Evolutionary conservation across 2,797 vertebrate species (phyloP).

Genomic region (Anomalospiza imberbis): DNA sequence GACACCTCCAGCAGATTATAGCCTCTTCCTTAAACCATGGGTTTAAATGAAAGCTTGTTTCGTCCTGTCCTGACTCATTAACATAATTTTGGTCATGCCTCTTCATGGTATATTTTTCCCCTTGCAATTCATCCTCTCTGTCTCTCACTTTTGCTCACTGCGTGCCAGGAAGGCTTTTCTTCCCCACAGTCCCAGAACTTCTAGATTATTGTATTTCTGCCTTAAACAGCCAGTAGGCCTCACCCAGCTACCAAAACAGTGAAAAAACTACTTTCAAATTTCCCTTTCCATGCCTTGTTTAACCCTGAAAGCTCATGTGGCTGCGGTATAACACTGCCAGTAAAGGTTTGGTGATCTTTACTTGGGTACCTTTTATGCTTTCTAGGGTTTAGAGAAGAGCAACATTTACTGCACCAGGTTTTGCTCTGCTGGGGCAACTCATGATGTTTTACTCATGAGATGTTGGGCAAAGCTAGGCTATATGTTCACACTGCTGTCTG

Average conservation of each 20-base stretch:
- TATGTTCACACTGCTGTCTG: not conserved
- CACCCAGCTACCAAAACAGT: not conserved
- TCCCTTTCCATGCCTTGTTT: not conserved
- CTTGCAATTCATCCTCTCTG: not conserved
- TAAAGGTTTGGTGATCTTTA: not conserved
- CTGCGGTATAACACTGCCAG: not conserved
- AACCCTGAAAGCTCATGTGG: not conserved
- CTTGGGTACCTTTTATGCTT: not conserved
- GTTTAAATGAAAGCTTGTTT: not conserved
- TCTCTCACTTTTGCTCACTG: not conserved
- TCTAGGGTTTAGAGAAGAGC: not conserved
- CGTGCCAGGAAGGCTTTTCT: not conserved
- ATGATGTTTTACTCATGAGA: not conserved
- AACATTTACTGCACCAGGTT: not conserved
- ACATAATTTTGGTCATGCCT: not conserved
- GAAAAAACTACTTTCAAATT: not conserved
- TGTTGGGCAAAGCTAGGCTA: not conserved
- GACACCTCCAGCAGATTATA: not conserved
- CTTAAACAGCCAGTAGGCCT: not conserved
- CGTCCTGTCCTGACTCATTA: not conserved
- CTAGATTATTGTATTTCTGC: not conserved
- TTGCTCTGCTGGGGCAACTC: not conserved
- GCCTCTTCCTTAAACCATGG: not conserved
- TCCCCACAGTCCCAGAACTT: not conserved
- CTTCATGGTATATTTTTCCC: not conserved